phyloP scores from a whole-genome alignment of 2,113 vertebrate genomes.

The Fregetta grallaria region DNA sequence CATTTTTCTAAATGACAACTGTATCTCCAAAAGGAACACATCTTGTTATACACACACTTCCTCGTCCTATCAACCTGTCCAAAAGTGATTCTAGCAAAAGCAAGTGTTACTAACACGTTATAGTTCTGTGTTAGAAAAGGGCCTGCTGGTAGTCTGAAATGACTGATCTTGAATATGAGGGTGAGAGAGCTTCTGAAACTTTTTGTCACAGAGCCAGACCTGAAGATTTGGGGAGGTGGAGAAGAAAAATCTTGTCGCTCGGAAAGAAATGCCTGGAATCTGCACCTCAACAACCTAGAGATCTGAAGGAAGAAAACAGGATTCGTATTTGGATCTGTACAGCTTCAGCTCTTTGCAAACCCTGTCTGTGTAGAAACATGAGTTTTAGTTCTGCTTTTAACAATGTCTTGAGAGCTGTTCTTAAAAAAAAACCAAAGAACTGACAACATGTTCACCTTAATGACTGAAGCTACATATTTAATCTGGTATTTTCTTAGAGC shows the following conservation, averaged over 20 bases:
- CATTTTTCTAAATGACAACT: background rate
- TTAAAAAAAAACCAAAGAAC: background rate
- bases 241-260: background rate
- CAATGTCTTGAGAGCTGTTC: background rate
- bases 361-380: background rate
- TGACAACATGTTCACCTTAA: background rate
- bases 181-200: background rate
- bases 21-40: background rate
- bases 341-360: background rate
- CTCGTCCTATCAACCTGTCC: background rate
- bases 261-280: background rate
- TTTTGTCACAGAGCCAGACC: background rate
- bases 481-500: background rate
- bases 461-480: background rate
- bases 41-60: background rate
- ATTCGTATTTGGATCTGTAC: background rate
- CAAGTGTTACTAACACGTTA: constrained; percentile 1
- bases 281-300: background rate
- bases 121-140: background rate
- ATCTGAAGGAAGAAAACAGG: background rate
- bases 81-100: background rate
- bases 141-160: background rate
- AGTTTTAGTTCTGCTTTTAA: background rate
- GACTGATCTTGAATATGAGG: background rate
- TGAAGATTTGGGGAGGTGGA: background rate